Percentiles rank a stretch among this genome's conserved stretches.
These are phyloP conservation scores for Neopipo cinnamomea DNA, from an alignment of 2,113 vertebrate genomes.

Conservation along the genomic window DNA sequence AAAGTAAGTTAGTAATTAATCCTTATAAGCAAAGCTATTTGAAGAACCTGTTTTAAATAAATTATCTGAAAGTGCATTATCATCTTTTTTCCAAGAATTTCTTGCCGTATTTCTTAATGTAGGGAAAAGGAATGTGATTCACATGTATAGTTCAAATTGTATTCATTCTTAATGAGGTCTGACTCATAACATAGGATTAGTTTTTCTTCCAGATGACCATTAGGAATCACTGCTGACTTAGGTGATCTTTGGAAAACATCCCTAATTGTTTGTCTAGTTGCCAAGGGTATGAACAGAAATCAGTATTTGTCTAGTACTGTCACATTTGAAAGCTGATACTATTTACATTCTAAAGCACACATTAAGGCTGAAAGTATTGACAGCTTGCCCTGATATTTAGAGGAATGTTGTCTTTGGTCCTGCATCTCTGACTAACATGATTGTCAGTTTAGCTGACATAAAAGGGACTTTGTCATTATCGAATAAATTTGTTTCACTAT, in stretches of 20 bases:
- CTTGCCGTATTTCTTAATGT: neutral
- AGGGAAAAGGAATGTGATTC: neutral
- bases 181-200: neutral
- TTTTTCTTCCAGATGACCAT: neutral
- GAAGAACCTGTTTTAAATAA: neutral
- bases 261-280: neutral
- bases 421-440: neutral
- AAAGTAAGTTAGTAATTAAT: constrained; percentile 20
- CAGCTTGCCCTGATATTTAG: neutral
- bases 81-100: neutral
- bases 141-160: neutral
- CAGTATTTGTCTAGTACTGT: neutral
- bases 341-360: neutral
- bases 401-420: neutral
- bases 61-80: neutral
- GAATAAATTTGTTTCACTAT: neutral
- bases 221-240: neutral
- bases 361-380: neutral
- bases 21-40: neutral
- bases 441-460: neutral
- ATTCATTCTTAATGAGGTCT: neutral
- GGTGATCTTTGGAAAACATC: neutral
- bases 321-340: constrained; percentile 8
- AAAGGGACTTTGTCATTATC: neutral
- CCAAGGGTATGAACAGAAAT: neutral